Conservation (phyloP, 2,888 invertebrate genomes). For the Iphiclides podalirius region DNA sequence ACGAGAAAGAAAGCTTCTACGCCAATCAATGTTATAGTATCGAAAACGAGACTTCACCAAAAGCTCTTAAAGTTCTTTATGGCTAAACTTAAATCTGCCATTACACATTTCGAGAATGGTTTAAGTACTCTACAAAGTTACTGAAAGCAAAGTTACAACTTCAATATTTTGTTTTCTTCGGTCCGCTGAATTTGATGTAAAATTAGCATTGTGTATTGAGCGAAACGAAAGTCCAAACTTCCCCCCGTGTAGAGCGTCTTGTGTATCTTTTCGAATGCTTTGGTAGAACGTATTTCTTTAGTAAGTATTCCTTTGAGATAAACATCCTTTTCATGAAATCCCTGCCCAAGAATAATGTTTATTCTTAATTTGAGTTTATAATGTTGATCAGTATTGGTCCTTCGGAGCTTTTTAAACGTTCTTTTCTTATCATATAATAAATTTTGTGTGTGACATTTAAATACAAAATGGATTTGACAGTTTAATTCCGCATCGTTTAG, state of each 20-base stretch:
- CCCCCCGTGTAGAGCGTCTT: background rate
- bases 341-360: no score
- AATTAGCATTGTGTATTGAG: slow-evolving; percentile 4
- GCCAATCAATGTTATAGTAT: background rate
- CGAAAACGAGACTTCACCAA: background rate
- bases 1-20: no score
- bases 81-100: background rate
- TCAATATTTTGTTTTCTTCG: slow-evolving; percentile 2
- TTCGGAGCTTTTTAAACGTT: no score
- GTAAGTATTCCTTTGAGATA: no score
- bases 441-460: no score
- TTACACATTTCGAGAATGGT: background rate
- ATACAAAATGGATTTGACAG: no score
- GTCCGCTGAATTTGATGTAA: background rate
- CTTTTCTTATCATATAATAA: no score
- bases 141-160: slow-evolving; percentile 3
- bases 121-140: background rate
- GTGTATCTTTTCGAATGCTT: background rate
- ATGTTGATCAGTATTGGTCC: no score
- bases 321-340: no score
- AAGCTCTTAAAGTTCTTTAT: background rate
- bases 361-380: no score
- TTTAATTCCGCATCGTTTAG: no score
- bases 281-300: no score
- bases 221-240: background rate